Conservation (phyloP, 2,888 invertebrate species). For the Lepidochrysops patricia region DNA sequence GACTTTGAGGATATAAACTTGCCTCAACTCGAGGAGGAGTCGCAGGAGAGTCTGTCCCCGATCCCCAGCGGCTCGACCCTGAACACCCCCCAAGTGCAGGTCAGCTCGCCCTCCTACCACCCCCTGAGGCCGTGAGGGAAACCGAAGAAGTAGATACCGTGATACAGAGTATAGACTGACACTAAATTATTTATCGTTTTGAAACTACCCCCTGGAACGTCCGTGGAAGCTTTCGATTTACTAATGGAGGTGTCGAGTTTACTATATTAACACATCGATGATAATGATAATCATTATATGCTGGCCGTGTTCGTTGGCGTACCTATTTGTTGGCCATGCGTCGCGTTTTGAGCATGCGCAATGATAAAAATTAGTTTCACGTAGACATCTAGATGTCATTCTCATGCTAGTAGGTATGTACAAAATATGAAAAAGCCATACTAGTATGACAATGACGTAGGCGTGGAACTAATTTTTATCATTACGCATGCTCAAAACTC, state of each 20-base stretch:
- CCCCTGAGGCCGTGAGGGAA: conserved; percentile 41
- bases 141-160: not conserved
- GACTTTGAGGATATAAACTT: conserved; percentile 68
- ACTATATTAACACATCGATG: not conserved
- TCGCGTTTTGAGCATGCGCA: too few relatives aligned
- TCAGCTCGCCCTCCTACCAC: conserved; percentile 44
- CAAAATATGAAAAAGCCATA: too few relatives aligned
- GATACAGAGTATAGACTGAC: not conserved
- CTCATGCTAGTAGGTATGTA: too few relatives aligned
- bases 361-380: too few relatives aligned
- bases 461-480: too few relatives aligned
- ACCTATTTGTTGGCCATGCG: too few relatives aligned
- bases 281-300: too few relatives aligned
- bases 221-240: not conserved
- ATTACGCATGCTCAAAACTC: too few relatives aligned
- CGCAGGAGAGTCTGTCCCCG: conserved; percentile 43
- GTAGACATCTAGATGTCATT: too few relatives aligned
- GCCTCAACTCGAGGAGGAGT: conserved; percentile 54
- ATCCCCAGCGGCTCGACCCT: conserved; percentile 42
- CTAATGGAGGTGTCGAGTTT: not conserved
- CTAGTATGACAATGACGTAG: too few relatives aligned
- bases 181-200: not conserved
- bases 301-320: too few relatives aligned
- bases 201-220: not conserved
- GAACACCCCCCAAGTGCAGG: conserved; percentile 57